These are phyloP conservation scores for Amiota communis DNA, from an alignment of 2,888 invertebrate genomes.

Conservation along the genomic window DNA sequence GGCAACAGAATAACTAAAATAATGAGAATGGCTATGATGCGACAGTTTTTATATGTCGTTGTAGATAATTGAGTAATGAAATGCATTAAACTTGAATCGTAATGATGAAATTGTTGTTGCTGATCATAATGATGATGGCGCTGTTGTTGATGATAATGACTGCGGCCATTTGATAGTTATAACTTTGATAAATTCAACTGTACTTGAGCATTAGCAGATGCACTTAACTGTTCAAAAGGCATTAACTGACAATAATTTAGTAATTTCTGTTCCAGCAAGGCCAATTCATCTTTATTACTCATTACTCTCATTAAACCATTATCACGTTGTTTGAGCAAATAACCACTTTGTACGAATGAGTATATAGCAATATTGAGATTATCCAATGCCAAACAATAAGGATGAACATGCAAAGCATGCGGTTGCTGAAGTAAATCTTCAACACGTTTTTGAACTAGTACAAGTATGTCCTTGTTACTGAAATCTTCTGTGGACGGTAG, in stretches of 20 bases:
- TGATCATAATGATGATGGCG: conserved; percentile 26
- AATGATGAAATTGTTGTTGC: conserved; percentile 17
- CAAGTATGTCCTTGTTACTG: conserved; percentile 76
- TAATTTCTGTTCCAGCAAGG: conserved; percentile 58
- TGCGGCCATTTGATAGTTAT: conserved; percentile 64
- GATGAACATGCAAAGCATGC: conserved; percentile 75
- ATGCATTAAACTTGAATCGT: conserved; percentile 47
- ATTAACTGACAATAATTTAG: conserved; percentile 68
- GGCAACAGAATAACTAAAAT: conserved; percentile 60
- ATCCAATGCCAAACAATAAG: conserved; percentile 84
- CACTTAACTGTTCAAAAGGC: conserved; percentile 70
- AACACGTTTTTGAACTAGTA: conserved; percentile 76
- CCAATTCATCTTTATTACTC: conserved; percentile 48
- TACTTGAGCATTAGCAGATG: conserved; percentile 55
- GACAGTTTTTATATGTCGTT: conserved; percentile 61
- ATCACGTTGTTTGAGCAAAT: conserved; percentile 59
- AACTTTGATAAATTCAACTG: conserved; percentile 66
- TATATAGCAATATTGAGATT: conserved; percentile 76
- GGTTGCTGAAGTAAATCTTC: conserved; percentile 74
- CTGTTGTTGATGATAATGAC: neutral
- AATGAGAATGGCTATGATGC: conserved; percentile 61
- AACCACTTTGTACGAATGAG: conserved; percentile 74
- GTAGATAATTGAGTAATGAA: conserved; percentile 48
- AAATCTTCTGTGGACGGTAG: conserved; percentile 60
- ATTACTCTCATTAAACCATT: conserved; percentile 54